phyloP scores from a whole-genome alignment of 2,113 vertebrate species.

The Cairina moschata region DNA sequence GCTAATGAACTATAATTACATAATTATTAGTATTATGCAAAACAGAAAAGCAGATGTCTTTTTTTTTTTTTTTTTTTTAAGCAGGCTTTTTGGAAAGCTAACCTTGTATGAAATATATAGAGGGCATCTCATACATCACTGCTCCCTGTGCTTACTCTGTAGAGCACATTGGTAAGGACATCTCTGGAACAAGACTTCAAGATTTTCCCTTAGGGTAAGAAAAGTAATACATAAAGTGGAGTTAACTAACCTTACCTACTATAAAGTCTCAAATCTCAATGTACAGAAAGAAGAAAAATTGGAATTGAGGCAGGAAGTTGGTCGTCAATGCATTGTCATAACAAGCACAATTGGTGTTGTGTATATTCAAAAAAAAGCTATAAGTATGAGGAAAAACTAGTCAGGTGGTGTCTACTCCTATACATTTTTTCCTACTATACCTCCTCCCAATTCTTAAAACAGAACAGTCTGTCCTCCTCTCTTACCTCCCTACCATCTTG shows the following conservation, averaged over 20 bases:
- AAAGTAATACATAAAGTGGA: background rate
- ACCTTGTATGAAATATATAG: background rate
- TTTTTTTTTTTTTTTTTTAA: background rate
- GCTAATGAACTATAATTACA: constrained; percentile 57
- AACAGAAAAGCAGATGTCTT: constrained; percentile 52
- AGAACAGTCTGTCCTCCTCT: background rate
- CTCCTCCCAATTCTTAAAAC: background rate
- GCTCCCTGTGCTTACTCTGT: background rate
- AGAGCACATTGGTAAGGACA: background rate
- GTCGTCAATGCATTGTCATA: background rate
- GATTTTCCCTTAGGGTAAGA: background rate
- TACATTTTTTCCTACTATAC: background rate
- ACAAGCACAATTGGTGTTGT: background rate
- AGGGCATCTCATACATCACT: background rate
- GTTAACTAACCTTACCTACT: background rate
- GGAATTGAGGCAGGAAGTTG: background rate
- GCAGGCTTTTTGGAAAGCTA: background rate
- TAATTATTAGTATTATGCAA: constrained; percentile 52
- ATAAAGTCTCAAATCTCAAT: background rate
- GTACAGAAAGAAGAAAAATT: background rate
- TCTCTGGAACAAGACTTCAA: background rate
- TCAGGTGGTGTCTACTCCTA: background rate
- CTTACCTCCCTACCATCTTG: background rate
- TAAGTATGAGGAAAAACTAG: background rate
- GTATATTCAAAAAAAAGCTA: background rate